Evolutionary conservation across 2,113 vertebrate species (phyloP), one percentile per base, ranked within the genome.

Genomic region (Serinus canaria): DNA sequence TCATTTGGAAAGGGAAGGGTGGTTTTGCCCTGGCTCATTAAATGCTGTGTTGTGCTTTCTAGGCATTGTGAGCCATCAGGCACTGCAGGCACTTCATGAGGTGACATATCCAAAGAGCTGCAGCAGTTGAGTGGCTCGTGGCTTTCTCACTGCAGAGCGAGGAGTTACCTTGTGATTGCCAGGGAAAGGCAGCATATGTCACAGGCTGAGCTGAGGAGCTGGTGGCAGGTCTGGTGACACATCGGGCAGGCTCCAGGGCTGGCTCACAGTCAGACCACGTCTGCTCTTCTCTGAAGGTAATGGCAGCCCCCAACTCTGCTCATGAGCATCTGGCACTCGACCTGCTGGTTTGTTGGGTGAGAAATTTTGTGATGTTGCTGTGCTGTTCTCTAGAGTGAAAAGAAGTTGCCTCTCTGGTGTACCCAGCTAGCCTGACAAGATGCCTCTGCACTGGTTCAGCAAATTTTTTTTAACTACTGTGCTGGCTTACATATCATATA

Each of bases 61-160:
- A n/a, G 55, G 10, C 1, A 0, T 30, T 41, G 67, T 63, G 47
- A 83, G 23, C 31, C 28, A 18, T 11, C 25, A 53, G 39, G 18
- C 25, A 24, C 43, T 17, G 3, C 6, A 1, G 6, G 28, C 15
- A 1, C 12, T 70, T 55, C 14, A 11, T 50, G 64, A 56, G 43
- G 15, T 1, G 5, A 30, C 5, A 6, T 4, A 53, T 8, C 27
- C 43, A 39, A 23, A 8, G 21, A 44, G 35, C 10, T 89, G 68
- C 60, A 62, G 17, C 41, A 50, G 9, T 33, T 94, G 50, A 17
- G 55, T 8, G 39, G 27, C 52, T 75, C 3, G 0, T 50, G 6
- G 31, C 13, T 63, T 66, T 75, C 58, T 59, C 31, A 10, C 59
- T 74, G 16, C 35, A 16, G 27, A 10, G 2, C 0, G 0, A 77